These are phyloP conservation scores for Dendrolimus pini DNA, from an alignment of 2,888 invertebrate species.

Conservation along the genomic window DNA sequence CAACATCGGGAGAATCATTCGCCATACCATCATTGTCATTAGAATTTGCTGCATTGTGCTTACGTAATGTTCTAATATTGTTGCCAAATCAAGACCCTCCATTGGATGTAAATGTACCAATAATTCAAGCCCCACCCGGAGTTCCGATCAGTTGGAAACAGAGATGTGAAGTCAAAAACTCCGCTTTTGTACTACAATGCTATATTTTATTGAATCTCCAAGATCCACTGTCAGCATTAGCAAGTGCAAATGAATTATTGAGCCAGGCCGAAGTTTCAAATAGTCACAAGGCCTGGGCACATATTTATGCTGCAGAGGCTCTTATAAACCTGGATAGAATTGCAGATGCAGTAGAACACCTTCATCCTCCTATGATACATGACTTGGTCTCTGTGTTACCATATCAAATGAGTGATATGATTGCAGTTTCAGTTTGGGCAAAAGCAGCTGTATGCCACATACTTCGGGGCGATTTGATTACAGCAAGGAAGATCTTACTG, in stretches of 20 bases:
- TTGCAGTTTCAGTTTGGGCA: conserved; percentile 71
- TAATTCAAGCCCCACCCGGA: conserved; percentile 77
- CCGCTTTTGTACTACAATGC: conserved; percentile 86
- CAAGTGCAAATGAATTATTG: conserved; percentile 85
- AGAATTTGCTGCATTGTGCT: conserved; percentile 92
- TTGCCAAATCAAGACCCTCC: conserved; percentile 77
- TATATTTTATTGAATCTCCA: conserved; percentile 91
- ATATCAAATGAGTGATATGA: conserved; percentile 60
- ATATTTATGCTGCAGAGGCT: conserved; percentile 94
- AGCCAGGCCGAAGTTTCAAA: conserved; percentile 78
- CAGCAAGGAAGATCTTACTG: conserved; percentile 63
- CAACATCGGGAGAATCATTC: conserved; percentile 81
- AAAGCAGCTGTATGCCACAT: conserved; percentile 71
- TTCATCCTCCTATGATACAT: conserved; percentile 85
- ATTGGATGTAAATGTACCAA: conserved; percentile 36
- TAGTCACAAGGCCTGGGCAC: conserved; percentile 84
- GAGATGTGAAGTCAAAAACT: conserved; percentile 77
- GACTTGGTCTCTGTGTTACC: conserved; percentile 63
- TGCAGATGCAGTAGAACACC: conserved; percentile 88
- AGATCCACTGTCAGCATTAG: conserved; percentile 87
- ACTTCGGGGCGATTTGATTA: conserved; percentile 59
- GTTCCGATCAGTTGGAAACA: conserved; percentile 78
- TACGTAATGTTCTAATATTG: conserved; percentile 88
- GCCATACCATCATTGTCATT: conserved; percentile 92
- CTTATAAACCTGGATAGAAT: conserved; percentile 88